A percentile compares a stretch with the other conserved stretches of the same genome.
Evolutionary conservation across 2,888 invertebrate species (phyloP).

Genomic region (Zonitis immaculata): DNA sequence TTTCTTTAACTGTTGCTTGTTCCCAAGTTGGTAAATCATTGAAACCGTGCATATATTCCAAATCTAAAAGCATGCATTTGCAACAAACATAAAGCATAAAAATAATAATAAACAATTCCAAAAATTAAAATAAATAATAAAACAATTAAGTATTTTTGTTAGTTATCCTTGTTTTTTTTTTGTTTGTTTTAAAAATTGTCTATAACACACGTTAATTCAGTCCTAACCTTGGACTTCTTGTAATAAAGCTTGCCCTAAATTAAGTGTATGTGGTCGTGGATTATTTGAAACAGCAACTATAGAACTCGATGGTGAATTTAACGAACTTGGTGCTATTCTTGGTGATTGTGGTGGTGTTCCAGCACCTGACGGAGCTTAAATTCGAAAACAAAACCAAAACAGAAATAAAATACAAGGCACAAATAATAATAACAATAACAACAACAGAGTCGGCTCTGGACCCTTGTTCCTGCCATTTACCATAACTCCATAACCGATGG

Average conservation of each 20-base stretch:
- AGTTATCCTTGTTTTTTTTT: too few relatives aligned
- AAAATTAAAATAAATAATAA: too few relatives aligned
- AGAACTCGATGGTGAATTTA: slow-evolving; percentile 43
- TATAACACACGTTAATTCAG: slow-evolving; percentile 6
- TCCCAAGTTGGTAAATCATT: too few relatives aligned
- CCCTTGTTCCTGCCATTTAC: too few relatives aligned
- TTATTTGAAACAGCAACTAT: slow-evolving; percentile 34
- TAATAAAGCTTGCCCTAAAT: slow-evolving; percentile 48
- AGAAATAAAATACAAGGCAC: too few relatives aligned
- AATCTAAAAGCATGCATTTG: slow-evolving; percentile 27
- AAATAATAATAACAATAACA: slow-evolving; percentile 7
- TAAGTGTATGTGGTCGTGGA: slow-evolving; percentile 38
- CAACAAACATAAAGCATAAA: slow-evolving; percentile 10
- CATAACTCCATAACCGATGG: too few relatives aligned
- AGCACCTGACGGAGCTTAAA: slow-evolving; percentile 35
- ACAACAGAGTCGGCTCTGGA: not conserved
- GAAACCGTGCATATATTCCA: slow-evolving; percentile 26
- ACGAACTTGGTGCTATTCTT: slow-evolving; percentile 38
- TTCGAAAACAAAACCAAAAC: slow-evolving; percentile 15
- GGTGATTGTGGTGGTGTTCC: slow-evolving; percentile 49
- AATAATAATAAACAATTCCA: slow-evolving; percentile 10
- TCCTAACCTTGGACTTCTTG: slow-evolving; percentile 51
- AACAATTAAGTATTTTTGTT: too few relatives aligned
- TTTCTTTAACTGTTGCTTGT: slow-evolving; percentile 40
- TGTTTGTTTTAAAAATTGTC: too few relatives aligned